phyloP scores from a whole-genome alignment of 2,888 invertebrate species.

The Altica lythri region DNA sequence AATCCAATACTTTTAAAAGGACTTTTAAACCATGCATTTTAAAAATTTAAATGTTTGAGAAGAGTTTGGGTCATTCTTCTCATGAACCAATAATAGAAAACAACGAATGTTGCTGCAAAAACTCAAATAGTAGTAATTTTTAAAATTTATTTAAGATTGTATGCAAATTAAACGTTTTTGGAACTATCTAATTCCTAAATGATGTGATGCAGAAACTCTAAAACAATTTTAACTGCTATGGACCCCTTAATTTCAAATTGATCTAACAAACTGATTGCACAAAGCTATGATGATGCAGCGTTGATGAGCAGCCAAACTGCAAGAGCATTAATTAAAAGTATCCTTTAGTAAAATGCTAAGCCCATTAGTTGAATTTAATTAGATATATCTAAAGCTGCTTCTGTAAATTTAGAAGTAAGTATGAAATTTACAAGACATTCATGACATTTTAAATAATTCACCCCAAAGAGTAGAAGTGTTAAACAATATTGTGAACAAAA shows the following conservation, averaged over 20 bases:
- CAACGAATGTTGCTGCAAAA: slow-evolving; percentile 39
- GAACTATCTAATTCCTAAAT: slow-evolving; percentile 37
- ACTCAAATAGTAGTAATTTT: slow-evolving; percentile 42
- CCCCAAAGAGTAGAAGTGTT: slow-evolving; percentile 27
- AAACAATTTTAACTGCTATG: slow-evolving; percentile 22
- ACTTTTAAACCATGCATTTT: no score
- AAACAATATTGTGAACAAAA: neutral
- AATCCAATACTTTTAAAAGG: no score
- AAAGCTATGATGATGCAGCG: slow-evolving; percentile 36
- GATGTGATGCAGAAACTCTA: slow-evolving; percentile 26
- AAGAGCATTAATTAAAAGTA: slow-evolving; percentile 32
- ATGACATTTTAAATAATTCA: slow-evolving; percentile 35
- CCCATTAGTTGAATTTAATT: slow-evolving; percentile 34
- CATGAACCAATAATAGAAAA: no score
- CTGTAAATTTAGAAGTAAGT: slow-evolving; percentile 27
- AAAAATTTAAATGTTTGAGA: no score
- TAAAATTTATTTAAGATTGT: slow-evolving; percentile 41
- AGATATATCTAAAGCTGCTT: slow-evolving; percentile 33
- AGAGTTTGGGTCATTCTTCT: no score
- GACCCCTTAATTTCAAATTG: slow-evolving; percentile 30
- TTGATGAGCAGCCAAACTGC: slow-evolving; percentile 31
- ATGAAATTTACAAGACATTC: slow-evolving; percentile 32
- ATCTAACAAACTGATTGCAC: slow-evolving; percentile 33
- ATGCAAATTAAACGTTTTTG: no score
- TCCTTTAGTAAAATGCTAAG: slow-evolving; percentile 37